phyloP scores from a whole-genome alignment of 2,113 vertebrate species.

The Sylvicapra grimmia region DNA sequence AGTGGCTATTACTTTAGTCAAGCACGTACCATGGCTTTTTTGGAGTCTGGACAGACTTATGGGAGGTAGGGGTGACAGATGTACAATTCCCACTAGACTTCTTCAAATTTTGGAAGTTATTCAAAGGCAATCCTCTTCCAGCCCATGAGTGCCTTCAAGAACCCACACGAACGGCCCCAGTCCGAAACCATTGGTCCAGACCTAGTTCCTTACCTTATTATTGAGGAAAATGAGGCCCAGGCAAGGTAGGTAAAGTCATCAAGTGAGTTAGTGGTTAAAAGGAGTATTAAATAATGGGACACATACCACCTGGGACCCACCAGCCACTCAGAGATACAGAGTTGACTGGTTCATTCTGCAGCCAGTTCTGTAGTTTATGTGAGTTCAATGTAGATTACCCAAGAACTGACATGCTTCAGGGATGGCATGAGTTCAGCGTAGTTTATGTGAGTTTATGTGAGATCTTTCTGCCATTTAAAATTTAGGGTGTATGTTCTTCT shows the following conservation, averaged over 20 bases:
- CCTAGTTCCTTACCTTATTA: neutral
- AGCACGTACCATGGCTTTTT: neutral
- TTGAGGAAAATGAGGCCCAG: neutral
- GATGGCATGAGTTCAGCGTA: too few species aligned
- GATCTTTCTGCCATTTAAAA: neutral
- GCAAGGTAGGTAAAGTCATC: neutral
- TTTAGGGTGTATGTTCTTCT: neutral
- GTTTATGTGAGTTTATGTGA: neutral
- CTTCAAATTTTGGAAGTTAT: neutral
- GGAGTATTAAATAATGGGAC: neutral
- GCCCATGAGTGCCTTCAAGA: neutral
- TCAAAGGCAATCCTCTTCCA: neutral
- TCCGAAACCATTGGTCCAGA: neutral
- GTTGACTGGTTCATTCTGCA: neutral
- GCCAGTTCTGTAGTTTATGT: neutral
- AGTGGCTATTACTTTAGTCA: neutral
- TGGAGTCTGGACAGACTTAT: neutral
- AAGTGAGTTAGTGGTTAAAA: neutral
- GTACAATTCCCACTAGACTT: neutral
- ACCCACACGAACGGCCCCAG: neutral
- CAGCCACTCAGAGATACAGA: neutral
- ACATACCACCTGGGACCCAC: neutral
- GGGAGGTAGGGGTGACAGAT: neutral
- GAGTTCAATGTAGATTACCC: neutral
- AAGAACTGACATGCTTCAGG: too few species aligned